phyloP scores from a whole-genome alignment of 2,797 vertebrate species.

The Cyclopterus lumpus region DNA sequence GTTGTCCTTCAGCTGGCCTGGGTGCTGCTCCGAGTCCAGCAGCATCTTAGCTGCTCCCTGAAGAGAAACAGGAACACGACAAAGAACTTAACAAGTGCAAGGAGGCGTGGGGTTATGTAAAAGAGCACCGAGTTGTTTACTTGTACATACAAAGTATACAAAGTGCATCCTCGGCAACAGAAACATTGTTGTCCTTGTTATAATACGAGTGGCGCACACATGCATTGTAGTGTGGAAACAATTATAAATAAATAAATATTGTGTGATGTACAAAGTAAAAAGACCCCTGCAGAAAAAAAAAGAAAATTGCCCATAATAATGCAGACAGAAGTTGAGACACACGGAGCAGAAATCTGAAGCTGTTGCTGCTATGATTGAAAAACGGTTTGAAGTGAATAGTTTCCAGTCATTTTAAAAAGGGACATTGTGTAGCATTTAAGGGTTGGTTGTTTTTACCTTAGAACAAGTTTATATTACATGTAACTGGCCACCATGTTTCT shows the following conservation, averaged over 20 bases:
- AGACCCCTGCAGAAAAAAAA: neutral
- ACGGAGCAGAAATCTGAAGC: conserved; percentile 2
- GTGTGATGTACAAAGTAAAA: neutral
- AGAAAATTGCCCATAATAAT: conserved; percentile 16
- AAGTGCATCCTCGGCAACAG: neutral
- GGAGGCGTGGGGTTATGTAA: neutral
- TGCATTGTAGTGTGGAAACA: neutral
- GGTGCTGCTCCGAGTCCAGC: conserved; percentile 94
- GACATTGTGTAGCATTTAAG: too few species aligned
- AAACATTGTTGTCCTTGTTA: neutral
- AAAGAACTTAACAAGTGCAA: neutral
- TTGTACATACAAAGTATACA: neutral
- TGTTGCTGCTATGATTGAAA: neutral
- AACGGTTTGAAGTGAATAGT: conserved; percentile 1
- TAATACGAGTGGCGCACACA: neutral
- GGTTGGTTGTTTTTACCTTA: too few species aligned
- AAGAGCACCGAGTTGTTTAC: neutral
- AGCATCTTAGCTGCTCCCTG: conserved; percentile 97
- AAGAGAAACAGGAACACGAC: neutral
- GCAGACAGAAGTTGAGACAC: conserved; percentile 1
- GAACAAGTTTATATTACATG: too few species aligned
- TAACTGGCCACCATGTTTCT: too few species aligned
- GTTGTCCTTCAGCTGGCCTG: conserved; percentile 95
- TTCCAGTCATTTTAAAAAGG: neutral
- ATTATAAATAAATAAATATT: neutral